Base-by-base conservation (phyloP, 2,113 vertebrate genomes). In the Arvicanthis niloticus region DNA sequence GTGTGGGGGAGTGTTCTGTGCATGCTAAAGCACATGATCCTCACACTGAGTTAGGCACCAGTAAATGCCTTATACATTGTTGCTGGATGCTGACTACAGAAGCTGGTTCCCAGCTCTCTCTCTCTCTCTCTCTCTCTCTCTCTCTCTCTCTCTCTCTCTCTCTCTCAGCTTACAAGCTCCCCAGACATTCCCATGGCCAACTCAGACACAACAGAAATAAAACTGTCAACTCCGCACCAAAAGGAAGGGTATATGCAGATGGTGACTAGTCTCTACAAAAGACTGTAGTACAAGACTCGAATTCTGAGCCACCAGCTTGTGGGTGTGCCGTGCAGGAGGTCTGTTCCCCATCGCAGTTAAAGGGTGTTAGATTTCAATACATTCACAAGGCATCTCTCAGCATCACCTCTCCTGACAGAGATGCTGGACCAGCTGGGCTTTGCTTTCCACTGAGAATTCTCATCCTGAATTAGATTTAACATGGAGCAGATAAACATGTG, bases 211-310 rank as follows among this genome's bases (percentile, higher is more conserved):
- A 13, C 40, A 81, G 5, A 91, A 91, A 88, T 53, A 19, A 91
- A 97, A 92, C 65, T 72, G 91, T 34, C 80, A 91, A 90, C n/a
- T 31, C 34, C n/a, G 65, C 7, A 51, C 48, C 29, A 45, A 58
- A 90, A 94, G 89, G 24, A 89, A 94, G 58, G 58, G 7, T 31
- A n/a, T 26, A 48, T 31, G 11, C 42, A 37, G 26, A 26, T 8
- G 72, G 73, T 68, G 45, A 60, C 45, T 85, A 88, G 4, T 91
- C 84, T 78, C 94, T 56, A n/a, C 65, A n/a, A 62, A 93, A 97
- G 34, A 93, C 29, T 26, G 51, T 29, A 88, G 82, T 5, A 24
- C 3, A 34, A 65, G 73, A 80, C 24, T 16, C 12, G 11, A 75
- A 34, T 94, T 88, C 53, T 67, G 42, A 86, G 67, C 72, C 2